These are phyloP conservation scores for Syngnathoides biaculeatus DNA, from an alignment of 2,113 vertebrate species.

Conservation along the genomic window DNA sequence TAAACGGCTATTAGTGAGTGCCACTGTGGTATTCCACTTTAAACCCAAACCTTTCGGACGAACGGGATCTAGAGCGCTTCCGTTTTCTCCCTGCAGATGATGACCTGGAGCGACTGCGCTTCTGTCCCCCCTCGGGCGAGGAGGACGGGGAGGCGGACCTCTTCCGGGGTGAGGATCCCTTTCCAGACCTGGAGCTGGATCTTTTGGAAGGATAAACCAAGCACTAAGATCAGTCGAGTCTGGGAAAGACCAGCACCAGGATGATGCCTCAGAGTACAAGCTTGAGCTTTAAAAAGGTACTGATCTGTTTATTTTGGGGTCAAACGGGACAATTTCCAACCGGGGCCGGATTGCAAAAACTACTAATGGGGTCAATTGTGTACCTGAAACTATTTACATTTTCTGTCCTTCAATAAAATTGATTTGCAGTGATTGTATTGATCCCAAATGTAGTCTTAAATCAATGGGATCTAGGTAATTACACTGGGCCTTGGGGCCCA, in stretches of 20 bases:
- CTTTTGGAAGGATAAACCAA: conserved; percentile 91
- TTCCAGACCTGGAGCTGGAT: conserved; percentile 99
- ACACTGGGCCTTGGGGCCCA: conserved; percentile 34
- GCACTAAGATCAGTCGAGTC: conserved; percentile 71
- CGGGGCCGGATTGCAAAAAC: not conserved
- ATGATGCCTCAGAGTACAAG: conserved; percentile 44
- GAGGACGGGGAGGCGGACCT: conserved; percentile 91
- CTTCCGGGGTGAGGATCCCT: conserved; percentile 90
- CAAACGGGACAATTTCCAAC: not conserved
- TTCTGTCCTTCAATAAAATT: not conserved
- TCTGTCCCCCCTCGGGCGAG: conserved; percentile 90
- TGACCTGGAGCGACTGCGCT: conserved; percentile 95
- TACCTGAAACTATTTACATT: not conserved
- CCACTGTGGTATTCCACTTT: conserved; percentile 92
- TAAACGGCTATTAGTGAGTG: conserved; percentile 60
- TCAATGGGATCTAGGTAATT: not conserved
- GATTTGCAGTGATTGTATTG: not conserved
- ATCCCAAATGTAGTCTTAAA: not conserved
- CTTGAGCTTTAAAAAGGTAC: not conserved
- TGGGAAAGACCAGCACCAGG: conserved; percentile 10
- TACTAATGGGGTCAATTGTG: not conserved
- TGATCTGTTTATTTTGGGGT: not conserved
- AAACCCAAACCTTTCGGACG: conserved; percentile 99
- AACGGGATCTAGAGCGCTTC: conserved; percentile 95
- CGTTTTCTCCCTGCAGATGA: conserved; percentile 96